Conservation (phyloP, 30 jellyfish, hydroid and myxozoan genomes). For the Turritopsis dohrnii region DNA sequence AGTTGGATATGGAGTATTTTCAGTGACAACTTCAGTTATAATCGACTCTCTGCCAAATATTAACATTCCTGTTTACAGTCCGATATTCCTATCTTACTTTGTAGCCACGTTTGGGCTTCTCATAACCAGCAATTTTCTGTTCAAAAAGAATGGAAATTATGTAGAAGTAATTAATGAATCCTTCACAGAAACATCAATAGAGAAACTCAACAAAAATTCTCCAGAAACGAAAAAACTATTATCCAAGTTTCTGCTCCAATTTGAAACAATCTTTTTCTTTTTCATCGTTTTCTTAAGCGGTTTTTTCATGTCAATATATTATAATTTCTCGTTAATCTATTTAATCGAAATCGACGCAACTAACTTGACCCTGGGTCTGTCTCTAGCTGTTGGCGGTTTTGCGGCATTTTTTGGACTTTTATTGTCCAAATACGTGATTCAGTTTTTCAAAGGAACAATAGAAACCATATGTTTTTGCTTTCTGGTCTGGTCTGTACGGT, state of each 20-base stretch:
- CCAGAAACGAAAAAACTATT: background rate
- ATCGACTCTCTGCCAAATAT: slow-evolving; percentile 20
- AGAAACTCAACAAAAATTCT: background rate
- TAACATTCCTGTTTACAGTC: background rate
- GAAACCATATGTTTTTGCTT: slow-evolving; percentile 33
- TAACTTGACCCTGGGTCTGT: background rate
- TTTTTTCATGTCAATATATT: background rate
- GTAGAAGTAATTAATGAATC: background rate
- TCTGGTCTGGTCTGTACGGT: slow-evolving; percentile 37
- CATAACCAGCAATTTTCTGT: background rate
- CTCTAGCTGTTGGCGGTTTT: background rate
- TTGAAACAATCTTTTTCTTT: background rate
- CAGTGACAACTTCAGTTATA: slow-evolving; percentile 49
- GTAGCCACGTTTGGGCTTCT: background rate
- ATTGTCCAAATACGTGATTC: background rate
- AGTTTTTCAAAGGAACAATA: slow-evolving; percentile 36
- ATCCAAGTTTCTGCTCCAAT: background rate
- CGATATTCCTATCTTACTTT: background rate
- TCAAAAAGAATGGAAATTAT: background rate
- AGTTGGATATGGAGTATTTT: slow-evolving; percentile 63
- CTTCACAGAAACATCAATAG: background rate
- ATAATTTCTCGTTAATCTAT: background rate
- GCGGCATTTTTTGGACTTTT: slow-evolving; percentile 9
- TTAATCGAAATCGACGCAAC: background rate
- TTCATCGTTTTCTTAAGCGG: background rate